A percentile compares a stretch with the other conserved stretches of the same genome.
phyloP scores from a whole-genome alignment of 2,888 invertebrate species.

The Busseola fusca region DNA sequence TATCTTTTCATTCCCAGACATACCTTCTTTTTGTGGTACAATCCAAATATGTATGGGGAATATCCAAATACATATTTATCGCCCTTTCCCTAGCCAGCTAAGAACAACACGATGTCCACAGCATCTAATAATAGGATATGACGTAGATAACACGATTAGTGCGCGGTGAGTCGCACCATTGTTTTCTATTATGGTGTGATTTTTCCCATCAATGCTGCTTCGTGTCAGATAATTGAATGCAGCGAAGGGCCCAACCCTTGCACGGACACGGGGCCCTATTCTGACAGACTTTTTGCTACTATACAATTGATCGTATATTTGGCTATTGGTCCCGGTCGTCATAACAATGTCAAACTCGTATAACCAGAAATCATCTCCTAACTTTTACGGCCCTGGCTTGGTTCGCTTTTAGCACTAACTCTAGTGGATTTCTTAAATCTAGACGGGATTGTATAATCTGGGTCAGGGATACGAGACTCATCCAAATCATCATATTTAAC shows the following conservation, averaged over 20 bases:
- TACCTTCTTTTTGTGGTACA: neutral
- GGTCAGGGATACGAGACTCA: neutral
- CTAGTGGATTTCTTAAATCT: neutral
- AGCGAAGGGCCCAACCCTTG: slow-evolving; percentile 69
- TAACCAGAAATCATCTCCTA: neutral
- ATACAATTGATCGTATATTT: neutral
- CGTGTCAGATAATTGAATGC: slow-evolving; percentile 73
- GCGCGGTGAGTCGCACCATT: slow-evolving; percentile 60
- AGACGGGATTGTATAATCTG: neutral
- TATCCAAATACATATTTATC: slow-evolving; percentile 3
- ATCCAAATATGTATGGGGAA: neutral
- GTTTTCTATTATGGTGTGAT: slow-evolving; percentile 70
- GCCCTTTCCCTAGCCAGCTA: slow-evolving; percentile 22
- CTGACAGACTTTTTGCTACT: slow-evolving; percentile 32
- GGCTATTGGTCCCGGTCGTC: too few relatives aligned
- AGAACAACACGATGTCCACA: slow-evolving; percentile 21
- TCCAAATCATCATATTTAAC: too few relatives aligned
- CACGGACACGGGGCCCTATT: slow-evolving; percentile 58
- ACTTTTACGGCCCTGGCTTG: neutral
- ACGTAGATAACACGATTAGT: slow-evolving; percentile 57
- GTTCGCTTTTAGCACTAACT: neutral
- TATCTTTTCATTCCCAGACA: neutral
- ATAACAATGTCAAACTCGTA: neutral
- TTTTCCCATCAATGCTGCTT: slow-evolving; percentile 70
- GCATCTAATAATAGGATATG: slow-evolving; percentile 44